These are phyloP conservation scores for Drosophila paulistorum DNA, from an alignment of 1,140 invertebrate species.

Conservation along the genomic window DNA sequence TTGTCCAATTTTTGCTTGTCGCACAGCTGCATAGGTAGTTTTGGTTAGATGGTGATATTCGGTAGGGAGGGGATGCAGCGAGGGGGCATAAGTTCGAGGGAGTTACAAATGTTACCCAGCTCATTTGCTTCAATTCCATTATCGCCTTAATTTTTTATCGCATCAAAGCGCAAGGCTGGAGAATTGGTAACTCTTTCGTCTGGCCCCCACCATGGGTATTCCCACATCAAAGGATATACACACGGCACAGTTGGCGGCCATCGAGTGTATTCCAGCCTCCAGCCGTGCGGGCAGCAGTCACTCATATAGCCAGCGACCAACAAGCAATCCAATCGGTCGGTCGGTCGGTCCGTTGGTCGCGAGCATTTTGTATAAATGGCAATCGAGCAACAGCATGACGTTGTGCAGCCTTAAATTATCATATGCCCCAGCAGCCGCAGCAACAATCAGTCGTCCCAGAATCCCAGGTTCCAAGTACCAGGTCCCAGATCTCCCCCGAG, in stretches of 20 bases:
- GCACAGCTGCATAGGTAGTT: conserved; percentile 73
- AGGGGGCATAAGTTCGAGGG: background rate
- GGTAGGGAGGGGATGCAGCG: too few relatives aligned
- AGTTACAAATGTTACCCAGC: conserved; percentile 79
- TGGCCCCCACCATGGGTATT: conserved; percentile 43
- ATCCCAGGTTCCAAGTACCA: conserved; percentile 1
- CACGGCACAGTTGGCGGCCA: conserved; percentile 74
- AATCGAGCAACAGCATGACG: conserved; percentile 79
- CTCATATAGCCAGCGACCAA: conserved; percentile 53
- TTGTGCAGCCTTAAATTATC: conserved; percentile 81
- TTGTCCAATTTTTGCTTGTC: conserved; percentile 81
- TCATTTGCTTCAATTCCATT: conserved; percentile 82
- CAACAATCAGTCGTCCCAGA: conserved; percentile 51
- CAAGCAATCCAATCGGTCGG: conserved; percentile 56
- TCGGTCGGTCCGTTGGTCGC: conserved; percentile 11
- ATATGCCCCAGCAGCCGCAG: conserved; percentile 69
- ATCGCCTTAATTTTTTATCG: conserved; percentile 83
- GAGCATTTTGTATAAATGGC: conserved; percentile 71
- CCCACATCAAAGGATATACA: conserved; percentile 72
- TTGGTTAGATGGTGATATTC: too few relatives aligned
- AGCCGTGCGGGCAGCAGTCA: conserved; percentile 73
- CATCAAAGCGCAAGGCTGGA: conserved; percentile 63
- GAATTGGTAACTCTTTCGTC: conserved; percentile 19
- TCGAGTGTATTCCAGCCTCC: conserved; percentile 42
- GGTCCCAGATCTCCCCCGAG: conserved; percentile 22